Conservation (phyloP, 2,797 vertebrate species). For the Poecilia picta region DNA sequence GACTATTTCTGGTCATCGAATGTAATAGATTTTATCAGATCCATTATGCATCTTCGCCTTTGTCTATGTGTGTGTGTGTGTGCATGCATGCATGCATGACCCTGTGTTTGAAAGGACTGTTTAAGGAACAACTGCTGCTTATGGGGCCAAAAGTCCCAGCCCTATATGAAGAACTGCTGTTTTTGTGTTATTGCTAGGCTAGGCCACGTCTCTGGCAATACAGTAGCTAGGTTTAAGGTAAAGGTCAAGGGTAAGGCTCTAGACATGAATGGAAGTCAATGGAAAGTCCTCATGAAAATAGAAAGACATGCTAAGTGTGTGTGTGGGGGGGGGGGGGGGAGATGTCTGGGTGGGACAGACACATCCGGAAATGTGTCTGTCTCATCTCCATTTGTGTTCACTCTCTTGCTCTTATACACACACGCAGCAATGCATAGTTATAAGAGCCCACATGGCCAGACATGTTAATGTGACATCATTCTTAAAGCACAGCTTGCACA, state of each 20-base stretch:
- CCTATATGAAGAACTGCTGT: background rate
- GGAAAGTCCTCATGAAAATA: background rate
- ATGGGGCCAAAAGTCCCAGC: background rate
- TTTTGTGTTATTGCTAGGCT: background rate
- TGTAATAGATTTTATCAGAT: conserved; percentile 59
- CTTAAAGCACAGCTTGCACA: conserved; percentile 49
- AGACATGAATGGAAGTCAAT: background rate
- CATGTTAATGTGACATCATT: conserved; percentile 70
- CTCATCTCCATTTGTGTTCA: conserved; percentile 64
- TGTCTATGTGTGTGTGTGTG: conserved; percentile 20
- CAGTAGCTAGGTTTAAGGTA: background rate
- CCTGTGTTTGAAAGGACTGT: background rate
- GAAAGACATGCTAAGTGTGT: background rate
- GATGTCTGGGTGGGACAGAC: conserved; percentile 65
- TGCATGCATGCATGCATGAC: background rate
- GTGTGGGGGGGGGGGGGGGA: background rate
- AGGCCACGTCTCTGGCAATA: background rate
- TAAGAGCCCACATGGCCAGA: conserved; percentile 57
- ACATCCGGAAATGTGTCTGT: conserved; percentile 66
- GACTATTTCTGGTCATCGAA: conserved; percentile 58
- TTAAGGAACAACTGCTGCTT: background rate
- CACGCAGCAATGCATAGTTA: conserved; percentile 11
- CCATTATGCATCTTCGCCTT: conserved; percentile 25
- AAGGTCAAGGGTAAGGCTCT: background rate
- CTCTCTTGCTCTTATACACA: conserved; percentile 18